Percentiles rank a stretch among this genome's conserved stretches.
Evolutionary conservation across 2,797 vertebrate species (phyloP).

Genomic region (Notoglanidium macrostoma): DNA sequence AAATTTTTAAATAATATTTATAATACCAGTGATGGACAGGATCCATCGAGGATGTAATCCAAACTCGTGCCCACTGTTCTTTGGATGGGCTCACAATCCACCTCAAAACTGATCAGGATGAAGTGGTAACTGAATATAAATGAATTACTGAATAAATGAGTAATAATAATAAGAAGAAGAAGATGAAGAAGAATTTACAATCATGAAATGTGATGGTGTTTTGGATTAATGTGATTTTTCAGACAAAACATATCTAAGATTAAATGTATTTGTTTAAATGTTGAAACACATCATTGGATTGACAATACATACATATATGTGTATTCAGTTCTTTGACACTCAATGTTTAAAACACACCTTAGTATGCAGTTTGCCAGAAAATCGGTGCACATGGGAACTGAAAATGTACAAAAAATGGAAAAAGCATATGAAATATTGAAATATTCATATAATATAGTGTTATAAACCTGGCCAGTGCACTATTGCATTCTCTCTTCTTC

Average conservation of each 20-base stretch:
- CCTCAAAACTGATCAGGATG: background rate
- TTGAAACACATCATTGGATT: background rate
- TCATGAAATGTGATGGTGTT: background rate
- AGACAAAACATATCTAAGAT: background rate
- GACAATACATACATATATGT: background rate
- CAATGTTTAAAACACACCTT: conserved; percentile 38
- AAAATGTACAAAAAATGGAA: conserved; percentile 47
- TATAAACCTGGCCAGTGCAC: conserved; percentile 42
- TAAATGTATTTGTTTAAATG: background rate
- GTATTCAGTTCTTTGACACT: conserved; percentile 29
- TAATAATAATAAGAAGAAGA: background rate
- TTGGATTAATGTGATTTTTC: background rate
- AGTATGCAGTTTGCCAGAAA: conserved; percentile 41
- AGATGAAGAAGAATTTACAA: background rate
- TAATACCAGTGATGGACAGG: background rate
- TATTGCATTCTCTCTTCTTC: conserved; percentile 29
- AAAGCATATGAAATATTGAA: conserved; percentile 49
- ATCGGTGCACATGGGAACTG: conserved; percentile 42
- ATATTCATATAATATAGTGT: conserved; percentile 58
- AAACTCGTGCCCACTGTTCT: background rate
- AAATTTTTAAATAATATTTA: background rate
- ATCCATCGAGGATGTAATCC: background rate
- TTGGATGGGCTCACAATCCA: background rate
- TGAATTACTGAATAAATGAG: background rate
- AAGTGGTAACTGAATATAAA: background rate